Percentiles rank a stretch among this genome's conserved stretches.
phyloP scores from a whole-genome alignment of 2,888 invertebrate genomes.

The Leptinotarsa peninsularis region DNA sequence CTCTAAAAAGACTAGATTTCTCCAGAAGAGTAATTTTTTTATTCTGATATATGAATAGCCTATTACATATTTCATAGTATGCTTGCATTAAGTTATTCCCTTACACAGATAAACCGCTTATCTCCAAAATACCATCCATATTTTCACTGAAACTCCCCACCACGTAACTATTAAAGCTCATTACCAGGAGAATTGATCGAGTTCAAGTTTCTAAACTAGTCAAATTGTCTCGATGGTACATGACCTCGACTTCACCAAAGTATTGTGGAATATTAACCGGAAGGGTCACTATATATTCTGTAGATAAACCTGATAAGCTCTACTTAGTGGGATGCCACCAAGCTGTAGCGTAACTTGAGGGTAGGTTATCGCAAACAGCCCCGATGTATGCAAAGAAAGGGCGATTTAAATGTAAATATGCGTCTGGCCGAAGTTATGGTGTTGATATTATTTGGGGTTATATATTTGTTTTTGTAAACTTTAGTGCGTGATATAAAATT shows the following conservation, averaged over 20 bases:
- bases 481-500: too few relatives aligned
- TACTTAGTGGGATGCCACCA: background rate
- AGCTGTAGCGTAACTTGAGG: background rate
- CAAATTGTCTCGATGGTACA: background rate
- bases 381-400: background rate
- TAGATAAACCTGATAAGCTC: conserved; percentile 1
- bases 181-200: background rate
- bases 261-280: conserved; percentile 7
- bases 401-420: background rate
- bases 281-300: conserved; percentile 6
- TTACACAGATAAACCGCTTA: too few relatives aligned
- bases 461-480: too few relatives aligned
- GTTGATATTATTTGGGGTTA: too few relatives aligned
- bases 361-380: background rate
- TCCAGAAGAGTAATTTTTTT: too few relatives aligned
- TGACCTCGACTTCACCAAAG: background rate
- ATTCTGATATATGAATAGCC: background rate
- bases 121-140: background rate
- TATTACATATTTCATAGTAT: background rate
- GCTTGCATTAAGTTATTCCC: too few relatives aligned
- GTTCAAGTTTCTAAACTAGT: background rate
- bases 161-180: background rate
- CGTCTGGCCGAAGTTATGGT: background rate
- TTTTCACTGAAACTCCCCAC: background rate
- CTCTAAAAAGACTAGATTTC: too few relatives aligned